phyloP scores from a whole-genome alignment of 2,888 invertebrate genomes.

The Pachydiplax longipennis region DNA sequence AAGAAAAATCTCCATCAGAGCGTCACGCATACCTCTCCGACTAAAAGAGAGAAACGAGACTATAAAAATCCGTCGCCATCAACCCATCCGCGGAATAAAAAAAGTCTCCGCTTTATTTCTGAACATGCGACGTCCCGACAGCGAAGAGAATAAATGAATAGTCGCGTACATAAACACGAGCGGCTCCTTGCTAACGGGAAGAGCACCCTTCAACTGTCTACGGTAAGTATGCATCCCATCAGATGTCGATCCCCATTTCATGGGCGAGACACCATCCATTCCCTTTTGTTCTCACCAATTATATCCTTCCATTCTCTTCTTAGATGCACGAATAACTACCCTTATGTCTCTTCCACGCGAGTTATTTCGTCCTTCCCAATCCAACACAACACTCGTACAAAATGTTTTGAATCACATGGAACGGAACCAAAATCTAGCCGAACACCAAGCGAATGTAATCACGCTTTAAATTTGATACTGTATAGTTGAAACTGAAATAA shows the following conservation, averaged over 20 bases:
- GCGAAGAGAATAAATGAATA: background rate
- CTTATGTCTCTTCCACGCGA: no score
- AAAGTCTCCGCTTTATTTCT: background rate
- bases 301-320: background rate
- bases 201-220: background rate
- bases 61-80: background rate
- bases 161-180: background rate
- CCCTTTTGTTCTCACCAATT: background rate
- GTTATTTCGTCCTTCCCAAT: no score
- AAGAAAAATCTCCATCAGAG: no score
- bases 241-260: background rate
- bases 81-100: background rate
- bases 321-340: no score
- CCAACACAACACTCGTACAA: no score
- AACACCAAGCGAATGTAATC: no score
- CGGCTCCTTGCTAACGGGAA: background rate
- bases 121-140: background rate
- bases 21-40: background rate
- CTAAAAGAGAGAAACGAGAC: background rate
- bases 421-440: no score
- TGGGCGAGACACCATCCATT: background rate
- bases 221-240: background rate
- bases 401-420: no score
- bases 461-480: no score
- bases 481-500: no score